Base-by-base conservation (phyloP, 1,140 invertebrate genomes). In the Trigoniulus corallinus region DNA sequence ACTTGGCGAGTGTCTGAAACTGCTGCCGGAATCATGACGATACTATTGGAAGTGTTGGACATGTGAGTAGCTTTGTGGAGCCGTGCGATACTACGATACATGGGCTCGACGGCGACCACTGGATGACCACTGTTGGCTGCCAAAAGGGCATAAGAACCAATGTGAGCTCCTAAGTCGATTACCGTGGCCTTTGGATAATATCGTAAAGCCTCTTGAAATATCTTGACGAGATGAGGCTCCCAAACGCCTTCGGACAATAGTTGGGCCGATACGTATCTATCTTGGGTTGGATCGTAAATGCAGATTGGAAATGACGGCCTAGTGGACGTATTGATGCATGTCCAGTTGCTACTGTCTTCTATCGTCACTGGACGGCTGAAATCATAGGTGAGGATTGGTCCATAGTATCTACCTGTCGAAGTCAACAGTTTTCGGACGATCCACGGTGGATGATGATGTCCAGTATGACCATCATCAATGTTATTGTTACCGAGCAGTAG, bases 21-120 rank as follows among this genome's bases (percentile, higher is more conserved):
- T 1, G 58, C 63, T 49, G 62, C 61, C 41, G 53, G 50, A 13
- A 64, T 39, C 4, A 64, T 25, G 12, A 50, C 23, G 15, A 63
- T 52, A 22, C 56, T 56, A 23, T 56, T 56, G 12, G 29, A 39
- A 13, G 56, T 49, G 10, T 57, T 48, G 23, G 54, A 55, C 7
- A 62, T 34, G 2, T 47, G 42, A 13, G 61, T 48, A 4, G 61
- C 59, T 4, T 54, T 26, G 21, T 59, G 51, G 13, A 66, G 50
- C 1, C 59, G 56, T 1, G 45, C 47, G 12, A 64, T 45, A 48
- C 54, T 62, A 18, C 55, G 48, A 29, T 26, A n/a, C 7, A 56
- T 47, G n/a, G 63, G 63, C 41, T 65, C 63, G n/a, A 65, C 52
- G 3, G 63, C 59, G 18, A 64, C 46, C 1, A 63, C 61, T 4